Conservation (phyloP, 2,888 invertebrate genomes). For the Drosophila tripunctata region DNA sequence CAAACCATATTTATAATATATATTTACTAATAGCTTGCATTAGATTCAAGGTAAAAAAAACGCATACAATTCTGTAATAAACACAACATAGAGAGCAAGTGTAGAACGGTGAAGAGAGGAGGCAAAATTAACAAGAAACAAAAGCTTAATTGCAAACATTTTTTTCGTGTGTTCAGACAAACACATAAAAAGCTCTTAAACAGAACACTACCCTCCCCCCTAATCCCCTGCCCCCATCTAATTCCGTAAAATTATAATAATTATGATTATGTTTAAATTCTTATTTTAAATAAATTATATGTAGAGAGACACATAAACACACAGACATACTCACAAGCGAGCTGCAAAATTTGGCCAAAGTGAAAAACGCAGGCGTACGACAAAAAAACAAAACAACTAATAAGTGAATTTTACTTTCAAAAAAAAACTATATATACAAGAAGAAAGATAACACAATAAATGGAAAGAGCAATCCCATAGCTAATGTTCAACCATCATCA, state of each 20-base stretch:
- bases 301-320: constrained; percentile 57
- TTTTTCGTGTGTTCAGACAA: constrained; percentile 27
- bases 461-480: constrained; percentile 49
- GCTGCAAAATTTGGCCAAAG: constrained; percentile 12
- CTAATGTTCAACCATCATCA: background rate
- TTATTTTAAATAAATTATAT: constrained; percentile 77
- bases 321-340: constrained; percentile 14
- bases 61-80: constrained; percentile 29
- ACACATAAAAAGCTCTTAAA: constrained; percentile 7
- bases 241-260: constrained; percentile 68
- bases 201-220: constrained; percentile 4
- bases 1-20: constrained; percentile 66
- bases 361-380: constrained; percentile 41
- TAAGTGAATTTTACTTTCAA: constrained; percentile 58
- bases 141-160: constrained; percentile 36
- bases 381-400: too few species aligned
- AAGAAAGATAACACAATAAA: constrained; percentile 66
- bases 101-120: background rate
- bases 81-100: constrained; percentile 4
- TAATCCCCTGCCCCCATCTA: too few species aligned
- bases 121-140: background rate
- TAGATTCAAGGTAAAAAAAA: constrained; percentile 51
- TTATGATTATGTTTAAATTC: constrained; percentile 70
- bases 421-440: constrained; percentile 40
- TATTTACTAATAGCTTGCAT: constrained; percentile 72